Base-by-base conservation (phyloP, 2,888 invertebrate species). In the Nipponacmea schrenckii region DNA sequence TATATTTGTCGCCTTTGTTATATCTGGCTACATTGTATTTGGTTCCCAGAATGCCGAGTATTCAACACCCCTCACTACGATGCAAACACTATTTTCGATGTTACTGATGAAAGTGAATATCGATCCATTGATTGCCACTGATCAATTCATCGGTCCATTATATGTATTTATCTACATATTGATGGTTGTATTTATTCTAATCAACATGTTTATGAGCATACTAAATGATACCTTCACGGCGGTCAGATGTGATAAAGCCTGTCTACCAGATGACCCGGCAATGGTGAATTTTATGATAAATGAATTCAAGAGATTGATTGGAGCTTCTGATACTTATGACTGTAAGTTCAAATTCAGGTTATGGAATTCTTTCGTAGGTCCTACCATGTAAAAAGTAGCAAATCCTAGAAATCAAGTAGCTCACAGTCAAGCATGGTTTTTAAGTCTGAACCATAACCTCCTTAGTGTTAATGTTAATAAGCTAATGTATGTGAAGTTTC, bases 141-240 rank as follows among this genome's bases (percentile, higher is more conserved):
- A 74, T 67, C 79, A 68, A 69, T 70, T 78, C 66, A 71, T 82
- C 12, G 84, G 83, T 0, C 81, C 84, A 1, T 65, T 82, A 27
- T 76, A 81, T 69, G 84, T 85, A 75, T 82, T 84, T 74, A 73
- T 79, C 64, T 84, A 80, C 74, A 76, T 79, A 64, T 70, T 86
- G 62, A 72, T 78, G 69, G 80, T 84, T 70, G 80, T 79, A 75
- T 85, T 84, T 75, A 79, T 86, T 71, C 80, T 87, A 64, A 74
- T 86, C 73, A 86, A 86, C 77, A 86, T 86, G 82, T 83, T 87
- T 69, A 77, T 87, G 24, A 83, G 83, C 10, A 86, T 87, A 64
- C 79, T 87, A 39, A 83, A 83, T 68, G 86, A 86, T 62, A 77
- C 81, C 1, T 87, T 87, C 75, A 76, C 84, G 14, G 72, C 68